phyloP scores from a whole-genome alignment of 1,140 invertebrate species.

The Diorhabda elongata region DNA sequence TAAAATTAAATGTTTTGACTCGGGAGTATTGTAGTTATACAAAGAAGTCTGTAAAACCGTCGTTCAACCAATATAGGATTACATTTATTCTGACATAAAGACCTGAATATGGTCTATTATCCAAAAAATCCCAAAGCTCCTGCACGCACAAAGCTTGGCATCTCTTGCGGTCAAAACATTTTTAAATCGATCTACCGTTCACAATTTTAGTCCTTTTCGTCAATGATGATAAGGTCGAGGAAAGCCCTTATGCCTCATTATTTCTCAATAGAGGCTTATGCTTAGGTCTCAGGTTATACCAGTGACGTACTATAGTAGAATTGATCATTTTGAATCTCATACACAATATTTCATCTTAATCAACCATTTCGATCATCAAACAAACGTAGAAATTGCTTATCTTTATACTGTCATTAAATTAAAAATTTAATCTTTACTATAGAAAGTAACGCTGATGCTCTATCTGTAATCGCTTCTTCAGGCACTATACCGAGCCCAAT shows the following conservation, averaged over 20 bases:
- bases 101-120: conserved; percentile 41
- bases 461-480: no score
- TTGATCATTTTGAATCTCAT: no score
- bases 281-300: not conserved
- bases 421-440: no score
- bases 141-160: conserved; percentile 31
- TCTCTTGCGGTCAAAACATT: conserved; percentile 42
- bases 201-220: not conserved
- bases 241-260: conserved; percentile 2
- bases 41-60: conserved; percentile 25
- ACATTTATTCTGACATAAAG: conserved; percentile 40
- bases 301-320: not conserved
- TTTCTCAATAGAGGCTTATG: not conserved
- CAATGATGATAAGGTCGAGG: not conserved
- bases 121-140: conserved; percentile 34
- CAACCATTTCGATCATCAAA: no score
- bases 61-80: conserved; percentile 41
- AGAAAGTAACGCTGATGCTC: no score
- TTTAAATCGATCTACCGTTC: conserved; percentile 38
- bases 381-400: no score
- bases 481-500: no score
- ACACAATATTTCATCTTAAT: no score
- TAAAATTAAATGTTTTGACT: conserved; percentile 39
- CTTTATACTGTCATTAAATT: no score
- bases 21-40: conserved; percentile 27